Conservation (phyloP, 2,888 invertebrate species). For the Hypolimnas misippus region DNA sequence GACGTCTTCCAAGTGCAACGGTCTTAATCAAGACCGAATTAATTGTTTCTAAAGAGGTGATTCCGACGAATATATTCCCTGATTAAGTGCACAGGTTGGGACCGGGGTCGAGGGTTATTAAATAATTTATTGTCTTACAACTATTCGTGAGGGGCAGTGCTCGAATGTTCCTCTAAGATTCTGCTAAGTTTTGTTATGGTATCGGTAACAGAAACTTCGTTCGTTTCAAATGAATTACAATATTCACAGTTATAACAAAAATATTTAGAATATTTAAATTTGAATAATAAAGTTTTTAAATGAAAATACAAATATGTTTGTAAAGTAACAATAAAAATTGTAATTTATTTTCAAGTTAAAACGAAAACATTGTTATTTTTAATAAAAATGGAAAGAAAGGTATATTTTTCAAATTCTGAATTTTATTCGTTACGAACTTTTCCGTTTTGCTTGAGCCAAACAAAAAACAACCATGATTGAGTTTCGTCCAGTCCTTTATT, state of each 20-base stretch:
- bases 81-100: constrained; percentile 75
- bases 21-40: constrained; percentile 64
- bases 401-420: constrained; percentile 22
- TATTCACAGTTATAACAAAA: constrained; percentile 23
- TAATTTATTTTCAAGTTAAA: no score
- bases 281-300: constrained; percentile 17
- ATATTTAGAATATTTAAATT: background rate
- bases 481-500: constrained; percentile 76
- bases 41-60: constrained; percentile 79
- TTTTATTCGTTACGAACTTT: constrained; percentile 46
- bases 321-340: background rate
- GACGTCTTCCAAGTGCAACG: constrained; percentile 55
- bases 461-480: constrained; percentile 68
- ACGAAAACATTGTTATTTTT: no score
- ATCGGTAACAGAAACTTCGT: constrained; percentile 67
- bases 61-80: constrained; percentile 70
- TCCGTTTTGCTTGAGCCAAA: constrained; percentile 36
- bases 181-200: constrained; percentile 67
- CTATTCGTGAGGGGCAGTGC: constrained; percentile 71
- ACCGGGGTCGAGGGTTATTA: constrained; percentile 73
- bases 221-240: constrained; percentile 66
- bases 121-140: constrained; percentile 81
- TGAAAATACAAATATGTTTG: background rate
- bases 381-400: constrained; percentile 8
- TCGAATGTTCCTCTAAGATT: constrained; percentile 72